A percentile compares a stretch with the other conserved stretches of the same genome.
These are phyloP conservation scores for Eidolon dupreanum DNA, from an alignment of 2,797 vertebrate species.

Conservation along the genomic window DNA sequence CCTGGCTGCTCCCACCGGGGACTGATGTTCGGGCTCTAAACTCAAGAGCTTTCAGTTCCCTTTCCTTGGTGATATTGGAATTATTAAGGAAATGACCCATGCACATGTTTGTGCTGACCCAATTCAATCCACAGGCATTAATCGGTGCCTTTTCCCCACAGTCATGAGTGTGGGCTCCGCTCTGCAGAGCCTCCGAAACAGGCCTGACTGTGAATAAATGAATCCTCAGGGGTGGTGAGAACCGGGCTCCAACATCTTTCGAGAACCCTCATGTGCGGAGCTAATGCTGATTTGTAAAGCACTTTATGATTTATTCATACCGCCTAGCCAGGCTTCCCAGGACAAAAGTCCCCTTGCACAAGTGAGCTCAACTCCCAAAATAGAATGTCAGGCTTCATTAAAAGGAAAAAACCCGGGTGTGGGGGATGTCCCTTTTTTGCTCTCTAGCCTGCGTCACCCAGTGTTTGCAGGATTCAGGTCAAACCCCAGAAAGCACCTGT, in stretches of 20 bases:
- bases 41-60: neutral
- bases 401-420: conserved; percentile 43
- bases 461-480: conserved; percentile 60
- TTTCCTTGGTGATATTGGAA: neutral
- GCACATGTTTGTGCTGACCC: conserved; percentile 6
- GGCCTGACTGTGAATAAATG: conserved; percentile 32
- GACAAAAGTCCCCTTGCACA: conserved; percentile 65
- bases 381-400: conserved; percentile 76
- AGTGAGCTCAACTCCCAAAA: conserved; percentile 58
- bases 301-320: conserved; percentile 78
- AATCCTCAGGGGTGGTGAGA: conserved; percentile 55
- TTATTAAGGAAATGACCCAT: neutral
- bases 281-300: conserved; percentile 67
- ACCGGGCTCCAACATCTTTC: neutral
- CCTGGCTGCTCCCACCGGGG: neutral
- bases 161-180: neutral
- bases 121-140: neutral
- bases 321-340: conserved; percentile 58
- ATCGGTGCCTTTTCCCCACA: neutral
- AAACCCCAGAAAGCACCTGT: neutral
- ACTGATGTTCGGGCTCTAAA: neutral
- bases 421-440: conserved; percentile 49
- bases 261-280: neutral
- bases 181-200: neutral
- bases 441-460: neutral